phyloP scores from a whole-genome alignment of 37 sponge, comb jelly and placozoan species.

The Geodia barretti region DNA sequence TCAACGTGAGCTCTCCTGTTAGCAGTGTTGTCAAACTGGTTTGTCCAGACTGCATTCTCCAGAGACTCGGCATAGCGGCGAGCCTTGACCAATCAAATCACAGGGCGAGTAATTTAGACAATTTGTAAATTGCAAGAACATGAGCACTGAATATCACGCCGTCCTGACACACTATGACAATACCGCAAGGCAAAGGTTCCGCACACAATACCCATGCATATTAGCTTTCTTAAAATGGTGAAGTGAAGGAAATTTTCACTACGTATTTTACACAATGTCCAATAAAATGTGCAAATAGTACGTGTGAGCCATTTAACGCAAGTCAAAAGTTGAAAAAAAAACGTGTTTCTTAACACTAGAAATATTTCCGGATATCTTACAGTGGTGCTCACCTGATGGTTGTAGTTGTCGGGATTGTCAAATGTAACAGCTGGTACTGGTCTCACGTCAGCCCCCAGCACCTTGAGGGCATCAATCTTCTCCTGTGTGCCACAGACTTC shows the following conservation, averaged over 20 bases:
- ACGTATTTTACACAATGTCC: no score
- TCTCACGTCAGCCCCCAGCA: conserved; percentile 85
- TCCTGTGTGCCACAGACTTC: no score
- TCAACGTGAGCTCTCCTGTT: conserved; percentile 81
- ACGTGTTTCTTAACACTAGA: not conserved
- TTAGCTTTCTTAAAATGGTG: no score
- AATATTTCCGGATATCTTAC: no score
- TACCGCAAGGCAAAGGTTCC: no score
- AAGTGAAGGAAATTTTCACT: no score
- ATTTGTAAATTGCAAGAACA: no score
- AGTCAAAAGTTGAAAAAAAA: not conserved
- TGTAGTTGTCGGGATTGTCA: conserved; percentile 84
- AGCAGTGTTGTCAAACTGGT: conserved; percentile 93
- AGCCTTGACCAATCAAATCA: no score
- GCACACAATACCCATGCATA: no score
- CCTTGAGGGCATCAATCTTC: conserved; percentile 82
- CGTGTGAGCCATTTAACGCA: not conserved
- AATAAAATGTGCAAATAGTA: not conserved
- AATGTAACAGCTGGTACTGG: conserved; percentile 90
- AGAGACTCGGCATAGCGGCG: conserved; percentile 64
- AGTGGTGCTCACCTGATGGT: conserved; percentile 66
- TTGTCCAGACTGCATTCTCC: conserved; percentile 89
- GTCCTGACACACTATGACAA: no score
- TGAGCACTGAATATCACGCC: no score
- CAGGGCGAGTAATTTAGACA: no score